These are phyloP conservation scores for Datnioides undecimradiatus DNA, from an alignment of 2,113 vertebrate species.

Conservation along the genomic window DNA sequence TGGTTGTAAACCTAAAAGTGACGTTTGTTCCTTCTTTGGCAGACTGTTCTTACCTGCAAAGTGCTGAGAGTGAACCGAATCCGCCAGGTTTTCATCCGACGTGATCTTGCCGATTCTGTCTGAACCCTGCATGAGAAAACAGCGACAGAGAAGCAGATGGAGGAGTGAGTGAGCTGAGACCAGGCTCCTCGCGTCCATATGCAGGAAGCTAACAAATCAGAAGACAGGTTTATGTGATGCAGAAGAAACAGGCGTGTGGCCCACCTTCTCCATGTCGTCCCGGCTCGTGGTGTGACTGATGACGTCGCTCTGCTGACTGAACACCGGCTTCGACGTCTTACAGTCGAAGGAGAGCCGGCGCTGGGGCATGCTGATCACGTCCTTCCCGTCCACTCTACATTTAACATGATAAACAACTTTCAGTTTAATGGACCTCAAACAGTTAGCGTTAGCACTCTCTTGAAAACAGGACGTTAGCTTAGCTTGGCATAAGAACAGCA, in stretches of 20 bases:
- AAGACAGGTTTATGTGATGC: not conserved
- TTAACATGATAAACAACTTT: no score
- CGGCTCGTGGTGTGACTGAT: slow-evolving; percentile 86
- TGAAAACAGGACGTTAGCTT: no score
- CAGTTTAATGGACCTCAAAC: no score
- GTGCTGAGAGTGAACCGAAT: slow-evolving; percentile 86
- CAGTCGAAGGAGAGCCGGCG: slow-evolving; percentile 88
- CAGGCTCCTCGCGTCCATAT: not conserved
- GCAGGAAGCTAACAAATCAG: not conserved
- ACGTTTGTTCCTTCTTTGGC: not conserved
- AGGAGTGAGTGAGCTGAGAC: not conserved
- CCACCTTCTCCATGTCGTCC: slow-evolving; percentile 84
- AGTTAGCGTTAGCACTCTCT: no score
- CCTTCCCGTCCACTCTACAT: slow-evolving; percentile 93
- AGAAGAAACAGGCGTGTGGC: slow-evolving; percentile 1
- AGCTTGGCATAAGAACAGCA: no score
- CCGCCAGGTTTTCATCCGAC: slow-evolving; percentile 88
- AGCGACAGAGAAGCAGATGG: not conserved
- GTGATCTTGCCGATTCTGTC: slow-evolving; percentile 86
- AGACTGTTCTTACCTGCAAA: slow-evolving; percentile 86
- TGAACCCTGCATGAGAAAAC: slow-evolving; percentile 75
- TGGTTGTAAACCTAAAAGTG: not conserved
- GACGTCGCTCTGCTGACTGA: slow-evolving; percentile 87
- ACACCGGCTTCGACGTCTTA: slow-evolving; percentile 87
- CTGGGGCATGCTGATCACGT: slow-evolving; percentile 87